Percentiles rank a stretch among this genome's conserved stretches.
Evolutionary conservation across 2,797 vertebrate species (phyloP).

Genomic region (Falco concolor): DNA sequence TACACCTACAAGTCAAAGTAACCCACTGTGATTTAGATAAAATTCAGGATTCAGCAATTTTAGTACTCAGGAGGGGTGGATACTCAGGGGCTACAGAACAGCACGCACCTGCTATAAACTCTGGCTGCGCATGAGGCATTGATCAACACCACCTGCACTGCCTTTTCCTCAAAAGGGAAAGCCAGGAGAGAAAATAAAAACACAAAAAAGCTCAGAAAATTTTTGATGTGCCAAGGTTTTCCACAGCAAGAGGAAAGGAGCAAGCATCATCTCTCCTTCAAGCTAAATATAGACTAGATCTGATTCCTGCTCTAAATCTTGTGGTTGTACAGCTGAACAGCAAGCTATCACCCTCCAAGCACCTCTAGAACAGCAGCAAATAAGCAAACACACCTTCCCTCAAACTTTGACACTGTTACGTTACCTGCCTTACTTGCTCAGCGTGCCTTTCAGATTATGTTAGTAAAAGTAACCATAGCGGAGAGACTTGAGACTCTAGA

Average conservation of each 20-base stretch:
- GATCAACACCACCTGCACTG: not conserved
- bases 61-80: not conserved
- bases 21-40: not conserved
- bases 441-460: not conserved
- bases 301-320: not conserved
- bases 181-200: not conserved
- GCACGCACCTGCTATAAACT: not conserved
- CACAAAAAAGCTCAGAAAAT: not conserved
- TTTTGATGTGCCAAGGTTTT: not conserved
- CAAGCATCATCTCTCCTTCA: not conserved
- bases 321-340: not conserved
- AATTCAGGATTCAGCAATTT: not conserved
- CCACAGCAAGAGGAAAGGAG: not conserved
- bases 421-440: not conserved
- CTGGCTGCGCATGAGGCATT: not conserved
- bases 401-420: not conserved
- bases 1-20: not conserved
- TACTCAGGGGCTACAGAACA: not conserved
- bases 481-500: not conserved
- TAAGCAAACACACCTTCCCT: not conserved
- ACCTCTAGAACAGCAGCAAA: not conserved
- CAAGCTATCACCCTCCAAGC: not conserved
- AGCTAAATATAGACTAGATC: not conserved
- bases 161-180: not conserved
- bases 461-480: not conserved